Evolutionary conservation across 2,113 vertebrate species (phyloP), one percentile per base, ranked within the genome.

Genomic region (Oenanthe oenanthe): DNA sequence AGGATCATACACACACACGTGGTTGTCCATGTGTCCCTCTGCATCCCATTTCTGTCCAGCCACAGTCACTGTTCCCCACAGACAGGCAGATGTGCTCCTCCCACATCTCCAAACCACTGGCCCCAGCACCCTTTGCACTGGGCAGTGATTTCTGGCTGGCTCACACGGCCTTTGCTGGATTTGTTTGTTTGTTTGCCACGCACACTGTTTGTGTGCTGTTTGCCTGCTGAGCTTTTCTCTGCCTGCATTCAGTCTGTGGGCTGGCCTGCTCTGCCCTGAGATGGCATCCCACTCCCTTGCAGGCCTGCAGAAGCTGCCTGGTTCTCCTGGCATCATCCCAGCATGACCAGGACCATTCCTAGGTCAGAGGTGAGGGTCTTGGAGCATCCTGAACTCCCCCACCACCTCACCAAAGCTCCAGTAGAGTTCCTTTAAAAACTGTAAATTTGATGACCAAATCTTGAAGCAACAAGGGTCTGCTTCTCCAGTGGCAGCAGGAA

Each of bases 201-300:
- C 0, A 0, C 0, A 0, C 54, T 95, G 43, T 80, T 94, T 93
- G 89, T 71, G 70, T 91, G 91, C 85, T 89, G 85, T 76, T 92
- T 77, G 80, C 95, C 95, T 95, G 96, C 95, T 97, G 97, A 97
- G 95, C 92, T 95, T 93, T 96, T 92, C 76, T 94, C 29, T 93
- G 81, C 24, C 62, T 60, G 51, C 58, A 40, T 61, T 95, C 80
- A 81, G 71, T 17, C 88, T 0, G 0, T 81, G 74, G 66, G 57
- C 53, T 80, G 67, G 32, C 70, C 92, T 91, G 62, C 71, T 93
- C 66, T 0, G 0, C 56, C 92, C 60, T 71, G 65, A 85, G 73
- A 47, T 58, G 51, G 47, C 79, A 32, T 82, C 75, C 91, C 24
- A 0, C 32, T 91, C 31, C 2, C 20, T 73, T 92, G n/a, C 9